A percentile compares a stretch with the other conserved stretches of the same genome.
phyloP scores from a whole-genome alignment of 2,797 vertebrate genomes.

The Lutjanus campechanus region DNA sequence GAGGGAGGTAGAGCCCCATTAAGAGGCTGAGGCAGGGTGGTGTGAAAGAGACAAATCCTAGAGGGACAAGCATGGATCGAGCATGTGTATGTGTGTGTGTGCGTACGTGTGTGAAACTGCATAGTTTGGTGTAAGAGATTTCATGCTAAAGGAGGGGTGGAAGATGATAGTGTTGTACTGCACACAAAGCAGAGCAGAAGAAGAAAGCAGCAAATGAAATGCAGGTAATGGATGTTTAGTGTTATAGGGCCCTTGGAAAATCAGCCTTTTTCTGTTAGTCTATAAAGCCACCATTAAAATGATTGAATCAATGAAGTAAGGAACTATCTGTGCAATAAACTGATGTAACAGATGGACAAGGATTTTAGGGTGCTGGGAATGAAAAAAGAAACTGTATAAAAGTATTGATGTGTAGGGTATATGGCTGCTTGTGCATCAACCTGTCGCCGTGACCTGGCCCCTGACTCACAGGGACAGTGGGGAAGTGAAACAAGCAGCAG shows the following conservation, averaged over 20 bases:
- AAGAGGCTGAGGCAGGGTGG: conserved; percentile 53
- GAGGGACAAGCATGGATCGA: conserved; percentile 37
- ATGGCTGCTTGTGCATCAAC: conserved; percentile 47
- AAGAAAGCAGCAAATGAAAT: conserved; percentile 41
- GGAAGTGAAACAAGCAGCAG: conserved; percentile 85
- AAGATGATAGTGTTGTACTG: neutral
- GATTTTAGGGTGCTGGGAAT: conserved; percentile 47
- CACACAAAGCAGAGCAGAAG: conserved; percentile 23
- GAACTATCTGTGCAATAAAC: conserved; percentile 40
- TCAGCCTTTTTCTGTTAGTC: conserved; percentile 55
- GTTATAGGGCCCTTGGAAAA: conserved; percentile 48
- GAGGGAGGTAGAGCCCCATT: conserved; percentile 45
- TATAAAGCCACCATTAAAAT: conserved; percentile 71
- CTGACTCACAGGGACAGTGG: conserved; percentile 86
- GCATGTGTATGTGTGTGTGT: conserved; percentile 18
- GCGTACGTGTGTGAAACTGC: neutral
- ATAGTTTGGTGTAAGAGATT: conserved; percentile 4
- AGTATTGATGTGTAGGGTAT: conserved; percentile 28
- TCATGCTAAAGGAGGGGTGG: neutral
- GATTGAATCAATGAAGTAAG: conserved; percentile 67
- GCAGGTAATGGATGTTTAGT: conserved; percentile 55
- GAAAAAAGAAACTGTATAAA: conserved; percentile 14
- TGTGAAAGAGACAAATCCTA: conserved; percentile 58
- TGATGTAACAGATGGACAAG: conserved; percentile 4
- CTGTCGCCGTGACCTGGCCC: conserved; percentile 79